phyloP scores from a whole-genome alignment of 2,113 vertebrate genomes.

The Grus americana region DNA sequence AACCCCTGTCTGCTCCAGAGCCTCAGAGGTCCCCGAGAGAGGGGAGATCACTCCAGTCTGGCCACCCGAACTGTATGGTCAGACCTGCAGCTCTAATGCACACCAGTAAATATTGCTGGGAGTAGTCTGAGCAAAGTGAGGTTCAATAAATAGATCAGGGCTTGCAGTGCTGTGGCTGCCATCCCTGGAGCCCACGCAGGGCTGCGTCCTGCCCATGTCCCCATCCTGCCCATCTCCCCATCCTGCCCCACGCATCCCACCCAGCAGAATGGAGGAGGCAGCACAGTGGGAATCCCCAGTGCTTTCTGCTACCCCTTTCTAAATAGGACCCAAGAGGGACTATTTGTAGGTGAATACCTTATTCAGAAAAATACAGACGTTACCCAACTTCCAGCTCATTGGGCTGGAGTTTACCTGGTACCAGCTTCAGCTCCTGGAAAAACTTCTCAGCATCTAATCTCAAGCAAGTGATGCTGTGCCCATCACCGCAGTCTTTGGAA shows the following conservation, averaged over 20 bases:
- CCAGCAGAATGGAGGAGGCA: not conserved
- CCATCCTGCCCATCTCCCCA: not conserved
- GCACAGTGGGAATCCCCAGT: not conserved
- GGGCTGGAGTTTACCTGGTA: not conserved
- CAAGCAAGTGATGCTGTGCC: no score
- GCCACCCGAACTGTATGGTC: not conserved
- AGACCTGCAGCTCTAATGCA: not conserved
- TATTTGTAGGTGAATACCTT: not conserved
- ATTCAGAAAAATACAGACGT: not conserved
- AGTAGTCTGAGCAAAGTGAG: not conserved
- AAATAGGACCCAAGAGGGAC: not conserved
- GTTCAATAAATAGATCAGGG: not conserved
- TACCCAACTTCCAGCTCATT: accelerated
- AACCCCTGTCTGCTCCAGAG: not conserved
- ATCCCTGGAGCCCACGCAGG: no score
- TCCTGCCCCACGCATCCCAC: not conserved
- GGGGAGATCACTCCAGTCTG: not conserved
- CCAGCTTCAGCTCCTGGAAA: not conserved
- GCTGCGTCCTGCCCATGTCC: not conserved
- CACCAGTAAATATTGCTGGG: not conserved
- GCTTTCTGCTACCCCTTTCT: not conserved
- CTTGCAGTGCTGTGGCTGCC: not conserved
- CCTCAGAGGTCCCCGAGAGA: accelerated
- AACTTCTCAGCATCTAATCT: not conserved
- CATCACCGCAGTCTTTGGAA: not conserved